phyloP scores from a whole-genome alignment of 2,113 vertebrate genomes.

The human (Homo sapiens) region DNA sequence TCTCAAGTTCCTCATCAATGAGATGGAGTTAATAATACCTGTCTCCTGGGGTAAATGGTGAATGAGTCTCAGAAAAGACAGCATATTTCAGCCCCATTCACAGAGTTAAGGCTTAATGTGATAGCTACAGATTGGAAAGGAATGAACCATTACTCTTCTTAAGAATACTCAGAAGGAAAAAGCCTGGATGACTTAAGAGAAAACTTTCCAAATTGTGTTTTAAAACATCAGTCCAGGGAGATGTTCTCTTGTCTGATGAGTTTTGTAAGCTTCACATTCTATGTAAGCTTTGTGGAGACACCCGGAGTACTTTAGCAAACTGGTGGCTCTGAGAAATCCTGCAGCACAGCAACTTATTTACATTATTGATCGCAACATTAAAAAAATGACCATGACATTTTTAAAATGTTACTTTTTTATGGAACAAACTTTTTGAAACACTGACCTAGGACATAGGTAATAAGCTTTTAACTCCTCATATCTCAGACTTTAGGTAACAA shows the following conservation, averaged over 20 bases:
- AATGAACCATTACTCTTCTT: background rate
- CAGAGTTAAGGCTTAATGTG: background rate
- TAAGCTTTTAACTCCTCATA: background rate
- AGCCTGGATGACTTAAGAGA: background rate
- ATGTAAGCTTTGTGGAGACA: background rate
- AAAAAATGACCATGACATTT: background rate
- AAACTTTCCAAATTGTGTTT: slow-evolving; percentile 17
- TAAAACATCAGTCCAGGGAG: background rate
- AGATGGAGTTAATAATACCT: background rate
- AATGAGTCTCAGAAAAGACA: background rate
- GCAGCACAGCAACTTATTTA: background rate
- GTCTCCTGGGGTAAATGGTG: background rate
- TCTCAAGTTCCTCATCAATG: background rate
- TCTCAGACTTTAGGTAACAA: background rate
- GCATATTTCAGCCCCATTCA: background rate
- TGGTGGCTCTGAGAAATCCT: background rate
- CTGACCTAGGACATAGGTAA: background rate
- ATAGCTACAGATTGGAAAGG: background rate
- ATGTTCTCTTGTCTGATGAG: background rate
- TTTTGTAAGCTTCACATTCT: background rate
- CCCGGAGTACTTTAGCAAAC: background rate
- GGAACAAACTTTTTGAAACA: background rate
- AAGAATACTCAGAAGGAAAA: background rate
- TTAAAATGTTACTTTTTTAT: background rate
- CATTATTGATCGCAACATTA: background rate